Conservation (phyloP, 2,113 vertebrate genomes). For the Daboia siamensis region DNA sequence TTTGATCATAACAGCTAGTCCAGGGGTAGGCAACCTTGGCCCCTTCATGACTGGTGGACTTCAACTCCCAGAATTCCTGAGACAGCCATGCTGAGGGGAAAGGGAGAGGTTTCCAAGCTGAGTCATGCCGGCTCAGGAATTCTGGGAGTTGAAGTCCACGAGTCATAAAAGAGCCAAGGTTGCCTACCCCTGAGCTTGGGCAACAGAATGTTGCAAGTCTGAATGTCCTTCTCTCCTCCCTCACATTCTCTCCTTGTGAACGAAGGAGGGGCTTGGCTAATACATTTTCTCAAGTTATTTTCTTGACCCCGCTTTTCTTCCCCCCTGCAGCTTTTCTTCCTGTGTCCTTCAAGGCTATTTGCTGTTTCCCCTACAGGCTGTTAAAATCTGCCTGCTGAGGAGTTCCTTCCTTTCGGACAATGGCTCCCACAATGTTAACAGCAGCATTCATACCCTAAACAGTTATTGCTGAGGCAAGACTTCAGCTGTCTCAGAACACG, state of each 20-base stretch:
- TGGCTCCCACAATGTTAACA: not conserved
- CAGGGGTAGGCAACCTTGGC: too few relatives aligned
- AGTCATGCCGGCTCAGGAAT: too few relatives aligned
- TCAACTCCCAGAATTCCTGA: too few relatives aligned
- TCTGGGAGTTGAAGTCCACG: too few relatives aligned
- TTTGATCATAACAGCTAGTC: not conserved
- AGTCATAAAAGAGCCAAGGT: too few relatives aligned
- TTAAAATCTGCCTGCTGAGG: not conserved
- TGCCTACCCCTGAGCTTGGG: too few relatives aligned
- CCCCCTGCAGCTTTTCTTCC: not conserved
- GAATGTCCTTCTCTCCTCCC: not conserved
- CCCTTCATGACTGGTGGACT: too few relatives aligned
- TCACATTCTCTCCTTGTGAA: not conserved
- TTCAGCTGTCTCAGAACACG: not conserved
- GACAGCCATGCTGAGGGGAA: too few relatives aligned
- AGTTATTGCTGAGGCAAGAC: not conserved
- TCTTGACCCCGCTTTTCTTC: not conserved
- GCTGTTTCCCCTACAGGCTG: not conserved
- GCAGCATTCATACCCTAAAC: not conserved
- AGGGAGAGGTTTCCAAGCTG: too few relatives aligned
- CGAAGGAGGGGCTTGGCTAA: not conserved
- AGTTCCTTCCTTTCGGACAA: not conserved
- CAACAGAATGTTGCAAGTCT: not conserved
- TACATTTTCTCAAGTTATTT: not conserved
- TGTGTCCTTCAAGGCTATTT: not conserved